Percentiles rank a stretch among this genome's conserved stretches.
Conservation (phyloP, 2,113 vertebrate species). For the Cygnus atratus region DNA sequence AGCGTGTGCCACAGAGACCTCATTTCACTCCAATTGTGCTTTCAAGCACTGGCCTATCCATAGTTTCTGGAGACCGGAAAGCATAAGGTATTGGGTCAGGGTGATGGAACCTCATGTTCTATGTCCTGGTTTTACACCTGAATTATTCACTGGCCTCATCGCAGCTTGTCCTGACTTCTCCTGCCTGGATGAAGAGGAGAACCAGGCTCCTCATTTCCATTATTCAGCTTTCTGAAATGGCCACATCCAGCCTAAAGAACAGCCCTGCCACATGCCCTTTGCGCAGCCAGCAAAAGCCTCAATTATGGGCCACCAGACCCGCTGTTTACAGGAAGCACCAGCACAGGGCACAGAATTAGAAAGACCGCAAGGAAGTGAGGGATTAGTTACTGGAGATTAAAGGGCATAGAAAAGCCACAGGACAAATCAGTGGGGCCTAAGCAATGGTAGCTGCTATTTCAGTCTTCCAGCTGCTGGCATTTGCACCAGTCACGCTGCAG, state of each 20-base stretch:
- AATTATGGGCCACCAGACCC: slow-evolving; percentile 39
- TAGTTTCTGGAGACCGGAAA: neutral
- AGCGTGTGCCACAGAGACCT: neutral
- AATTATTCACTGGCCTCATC: neutral
- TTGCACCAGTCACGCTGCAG: neutral
- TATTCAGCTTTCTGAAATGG: neutral
- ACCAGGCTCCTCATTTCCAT: neutral
- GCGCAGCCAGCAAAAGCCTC: neutral
- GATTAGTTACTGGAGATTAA: slow-evolving; percentile 70
- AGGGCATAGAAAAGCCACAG: slow-evolving; percentile 62
- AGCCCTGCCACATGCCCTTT: slow-evolving; percentile 2
- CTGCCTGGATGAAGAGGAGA: neutral
- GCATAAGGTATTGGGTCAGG: rapidly evolving
- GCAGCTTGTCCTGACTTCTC: neutral
- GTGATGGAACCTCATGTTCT: neutral
- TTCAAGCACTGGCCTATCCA: neutral
- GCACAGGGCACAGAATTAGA: slow-evolving; percentile 62
- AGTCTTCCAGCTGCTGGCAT: slow-evolving; percentile 36
- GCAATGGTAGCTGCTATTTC: slow-evolving; percentile 65
- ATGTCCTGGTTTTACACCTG: neutral
- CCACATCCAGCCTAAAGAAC: slow-evolving; percentile 4
- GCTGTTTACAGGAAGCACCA: slow-evolving; percentile 70
- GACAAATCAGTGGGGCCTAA: slow-evolving; percentile 67
- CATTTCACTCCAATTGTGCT: neutral
- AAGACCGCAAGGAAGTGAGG: slow-evolving; percentile 70